Base-by-base conservation (phyloP, 1,140 invertebrate species). In the Leptinotarsa lineolata region DNA sequence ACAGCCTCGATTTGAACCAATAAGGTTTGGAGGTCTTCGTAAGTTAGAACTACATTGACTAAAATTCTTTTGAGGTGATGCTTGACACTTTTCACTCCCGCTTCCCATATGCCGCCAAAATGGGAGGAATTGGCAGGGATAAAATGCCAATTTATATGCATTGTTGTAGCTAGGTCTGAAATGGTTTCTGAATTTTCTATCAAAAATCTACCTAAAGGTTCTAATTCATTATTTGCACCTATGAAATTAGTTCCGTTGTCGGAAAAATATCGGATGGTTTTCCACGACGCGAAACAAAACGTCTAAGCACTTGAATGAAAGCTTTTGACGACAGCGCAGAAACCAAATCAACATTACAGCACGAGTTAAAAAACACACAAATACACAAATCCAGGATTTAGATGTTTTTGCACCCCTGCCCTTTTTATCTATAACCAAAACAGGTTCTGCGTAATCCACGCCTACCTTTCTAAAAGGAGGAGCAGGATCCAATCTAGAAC, bases 281-380 rank as follows among this genome's bases (percentile, higher is more conserved):
- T 39, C 82, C 82, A 58, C 83, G 67, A 58, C 81, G 66, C 4
- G 80, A 77, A 8, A 86, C 79, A 74, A 87, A 85, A 44, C 84
- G 54, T 22, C 82, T 60, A 2, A 86, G 66, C 15, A 78, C 78
- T 58, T 77, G 76, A 24, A 86, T 68, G 70, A 85, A 85, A 0
- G 77, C 79, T 48, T 83, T 75, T 0, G 84, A 83, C 6, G 77
- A 70, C 13, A 87, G 68, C 6, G 75, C 78, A n/a, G 74, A 69
- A 0, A 78, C 82, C 0, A 84, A 22, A 67, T 86, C 85, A 2
- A 87, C 16, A 73, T 87, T 2, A 87, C 75, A 0, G 85, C 85
- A 67, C 84, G 73, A 5, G 77, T 82, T 63, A 66, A 81, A 59
- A 75, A 64, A 46, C 84, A 84, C 0, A 81, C 82, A 48, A 85